Evolutionary conservation across 2,888 invertebrate genomes (phyloP).

Genomic region (Parnassius mnemosyne): DNA sequence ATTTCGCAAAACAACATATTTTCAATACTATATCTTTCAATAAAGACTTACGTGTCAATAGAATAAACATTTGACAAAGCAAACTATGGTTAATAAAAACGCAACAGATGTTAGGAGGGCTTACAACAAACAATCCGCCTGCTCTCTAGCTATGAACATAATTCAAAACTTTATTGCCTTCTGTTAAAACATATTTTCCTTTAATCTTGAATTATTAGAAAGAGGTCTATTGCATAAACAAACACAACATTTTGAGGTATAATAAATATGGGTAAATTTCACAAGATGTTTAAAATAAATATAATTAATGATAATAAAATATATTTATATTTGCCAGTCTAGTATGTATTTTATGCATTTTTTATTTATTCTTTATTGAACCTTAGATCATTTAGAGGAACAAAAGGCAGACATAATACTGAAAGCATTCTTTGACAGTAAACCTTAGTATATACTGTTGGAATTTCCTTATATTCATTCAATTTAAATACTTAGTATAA

Average conservation of each 20-base stretch:
- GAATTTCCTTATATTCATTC: too few species aligned
- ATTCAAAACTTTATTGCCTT: conserved; percentile 47
- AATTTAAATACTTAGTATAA: too few species aligned
- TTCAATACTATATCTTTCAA: not conserved
- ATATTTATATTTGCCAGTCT: too few species aligned
- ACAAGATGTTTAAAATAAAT: too few species aligned
- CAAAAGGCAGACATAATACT: too few species aligned
- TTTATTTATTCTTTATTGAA: too few species aligned
- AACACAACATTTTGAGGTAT: conserved; percentile 7
- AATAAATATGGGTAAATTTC: not conserved
- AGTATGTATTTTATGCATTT: too few species aligned
- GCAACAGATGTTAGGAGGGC: conserved; percentile 66
- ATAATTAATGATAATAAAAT: too few species aligned
- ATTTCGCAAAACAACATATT: too few species aligned
- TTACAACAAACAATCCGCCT: conserved; percentile 60
- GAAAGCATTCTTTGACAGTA: too few species aligned
- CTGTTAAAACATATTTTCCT: conserved; percentile 4
- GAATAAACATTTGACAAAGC: conserved; percentile 20
- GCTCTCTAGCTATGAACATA: not conserved
- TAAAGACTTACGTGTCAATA: conserved; percentile 19
- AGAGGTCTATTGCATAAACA: conserved; percentile 20
- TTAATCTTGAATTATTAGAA: not conserved
- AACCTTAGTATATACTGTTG: too few species aligned
- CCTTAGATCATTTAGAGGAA: too few species aligned
- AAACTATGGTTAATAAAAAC: conserved; percentile 41